Conservation (phyloP, 2,113 vertebrate species). For the Passer domesticus region DNA sequence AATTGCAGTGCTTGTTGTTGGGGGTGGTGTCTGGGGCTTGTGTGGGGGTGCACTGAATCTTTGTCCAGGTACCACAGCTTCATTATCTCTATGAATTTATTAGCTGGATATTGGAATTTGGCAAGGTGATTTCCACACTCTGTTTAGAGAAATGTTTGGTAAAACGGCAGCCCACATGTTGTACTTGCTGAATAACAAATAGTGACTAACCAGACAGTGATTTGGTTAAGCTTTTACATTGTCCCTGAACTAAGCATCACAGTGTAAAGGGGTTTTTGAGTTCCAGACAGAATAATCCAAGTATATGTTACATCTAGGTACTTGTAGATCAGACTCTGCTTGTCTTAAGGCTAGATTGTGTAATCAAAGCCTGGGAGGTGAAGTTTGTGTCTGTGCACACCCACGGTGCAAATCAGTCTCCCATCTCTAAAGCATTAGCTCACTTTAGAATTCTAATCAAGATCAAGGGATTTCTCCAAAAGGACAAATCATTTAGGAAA, state of each 20-base stretch:
- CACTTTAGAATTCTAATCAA: not conserved
- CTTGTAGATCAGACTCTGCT: conserved; percentile 29
- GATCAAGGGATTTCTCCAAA: not conserved
- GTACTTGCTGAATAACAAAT: not conserved
- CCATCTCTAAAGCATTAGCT: not conserved
- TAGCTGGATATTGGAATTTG: not conserved
- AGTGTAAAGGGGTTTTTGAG: conserved; percentile 53
- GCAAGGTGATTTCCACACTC: not conserved
- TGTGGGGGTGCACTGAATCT: not conserved
- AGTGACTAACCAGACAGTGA: not conserved
- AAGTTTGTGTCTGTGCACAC: not conserved
- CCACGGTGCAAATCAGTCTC: not conserved
- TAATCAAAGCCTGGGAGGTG: not conserved
- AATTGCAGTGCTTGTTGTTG: not conserved
- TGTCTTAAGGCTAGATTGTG: not conserved
- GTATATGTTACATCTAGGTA: conserved; percentile 15
- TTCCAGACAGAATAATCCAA: conserved; percentile 76
- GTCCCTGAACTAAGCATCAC: conserved; percentile 71
- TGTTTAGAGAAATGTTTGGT: not conserved
- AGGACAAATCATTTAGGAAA: not conserved
- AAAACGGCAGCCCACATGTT: not conserved
- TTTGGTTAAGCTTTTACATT: conserved; percentile 22
- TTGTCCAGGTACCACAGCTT: not conserved
- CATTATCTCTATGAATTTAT: not conserved
- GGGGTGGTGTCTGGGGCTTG: not conserved